Evolutionary conservation across 2,113 vertebrate species (phyloP).

Genomic region (Clinocottus analis): DNA sequence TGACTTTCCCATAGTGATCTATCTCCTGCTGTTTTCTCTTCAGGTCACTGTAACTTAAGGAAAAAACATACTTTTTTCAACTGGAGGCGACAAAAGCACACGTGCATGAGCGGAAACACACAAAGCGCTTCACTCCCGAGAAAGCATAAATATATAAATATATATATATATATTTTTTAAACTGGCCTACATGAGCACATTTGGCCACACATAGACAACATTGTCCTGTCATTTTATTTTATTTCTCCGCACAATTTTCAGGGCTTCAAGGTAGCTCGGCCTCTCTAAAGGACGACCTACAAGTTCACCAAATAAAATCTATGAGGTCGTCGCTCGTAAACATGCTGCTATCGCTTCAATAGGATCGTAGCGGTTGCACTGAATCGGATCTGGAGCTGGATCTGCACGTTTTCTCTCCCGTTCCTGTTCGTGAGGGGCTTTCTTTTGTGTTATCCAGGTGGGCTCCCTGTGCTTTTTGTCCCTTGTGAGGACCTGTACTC

Average conservation of each 20-base stretch:
- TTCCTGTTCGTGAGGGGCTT: conserved; percentile 49
- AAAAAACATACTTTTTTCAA: no score
- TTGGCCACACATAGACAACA: conserved; percentile 29
- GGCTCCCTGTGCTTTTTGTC: conserved; percentile 68
- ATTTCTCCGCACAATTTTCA: neutral
- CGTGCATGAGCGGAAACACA: no score
- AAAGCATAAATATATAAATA: no score
- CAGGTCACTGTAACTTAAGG: no score
- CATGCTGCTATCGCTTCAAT: conserved; percentile 3
- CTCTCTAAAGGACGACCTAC: conserved; percentile 12
- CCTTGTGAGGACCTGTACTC: conserved; percentile 72
- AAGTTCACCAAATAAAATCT: conserved; percentile 38
- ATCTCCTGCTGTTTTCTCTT: no score
- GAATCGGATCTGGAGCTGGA: conserved; percentile 1
- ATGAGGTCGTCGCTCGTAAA: conserved; percentile 5
- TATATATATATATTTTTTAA: no score
- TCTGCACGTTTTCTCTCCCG: conserved; percentile 4
- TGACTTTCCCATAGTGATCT: neutral
- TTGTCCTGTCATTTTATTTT: conserved; percentile 13
- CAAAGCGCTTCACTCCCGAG: no score
- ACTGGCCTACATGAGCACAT: conserved; percentile 12
- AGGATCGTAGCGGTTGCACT: conserved; percentile 2
- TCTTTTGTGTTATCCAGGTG: conserved; percentile 64
- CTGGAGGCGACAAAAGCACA: no score
- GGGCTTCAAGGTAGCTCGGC: conserved; percentile 16